phyloP scores from a whole-genome alignment of 2,113 vertebrate species.

The Alligator mississippiensis region DNA sequence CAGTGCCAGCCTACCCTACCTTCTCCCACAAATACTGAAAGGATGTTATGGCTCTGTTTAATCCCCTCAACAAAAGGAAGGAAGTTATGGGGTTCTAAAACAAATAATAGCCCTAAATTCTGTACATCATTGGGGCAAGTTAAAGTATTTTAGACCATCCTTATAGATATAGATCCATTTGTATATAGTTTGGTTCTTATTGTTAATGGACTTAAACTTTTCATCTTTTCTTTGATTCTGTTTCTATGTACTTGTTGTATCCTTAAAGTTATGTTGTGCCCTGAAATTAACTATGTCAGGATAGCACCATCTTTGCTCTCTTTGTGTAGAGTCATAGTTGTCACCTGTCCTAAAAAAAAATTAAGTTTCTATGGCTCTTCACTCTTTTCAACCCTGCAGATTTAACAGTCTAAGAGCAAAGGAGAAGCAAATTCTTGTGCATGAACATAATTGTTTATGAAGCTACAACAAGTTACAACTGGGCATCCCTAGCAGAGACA shows the following conservation, averaged over 20 bases:
- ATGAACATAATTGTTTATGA: neutral
- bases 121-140: neutral
- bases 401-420: neutral
- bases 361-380: neutral
- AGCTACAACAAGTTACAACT: neutral
- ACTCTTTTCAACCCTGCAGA: rapidly evolving
- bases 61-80: neutral
- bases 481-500: rapidly evolving
- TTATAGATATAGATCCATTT: too few relatives aligned
- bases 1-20: too few relatives aligned
- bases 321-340: neutral
- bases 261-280: neutral
- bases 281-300: neutral
- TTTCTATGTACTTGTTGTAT: neutral
- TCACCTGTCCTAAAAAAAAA: neutral
- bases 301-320: neutral
- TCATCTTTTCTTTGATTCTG: neutral
- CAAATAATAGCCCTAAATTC: neutral
- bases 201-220: neutral
- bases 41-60: neutral
- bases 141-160: neutral
- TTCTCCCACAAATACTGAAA: neutral
- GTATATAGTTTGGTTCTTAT: neutral
- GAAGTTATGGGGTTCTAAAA: neutral
- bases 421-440: neutral